phyloP scores from a whole-genome alignment of 2,888 invertebrate genomes.

The Caenorhabditis zanzibari region DNA sequence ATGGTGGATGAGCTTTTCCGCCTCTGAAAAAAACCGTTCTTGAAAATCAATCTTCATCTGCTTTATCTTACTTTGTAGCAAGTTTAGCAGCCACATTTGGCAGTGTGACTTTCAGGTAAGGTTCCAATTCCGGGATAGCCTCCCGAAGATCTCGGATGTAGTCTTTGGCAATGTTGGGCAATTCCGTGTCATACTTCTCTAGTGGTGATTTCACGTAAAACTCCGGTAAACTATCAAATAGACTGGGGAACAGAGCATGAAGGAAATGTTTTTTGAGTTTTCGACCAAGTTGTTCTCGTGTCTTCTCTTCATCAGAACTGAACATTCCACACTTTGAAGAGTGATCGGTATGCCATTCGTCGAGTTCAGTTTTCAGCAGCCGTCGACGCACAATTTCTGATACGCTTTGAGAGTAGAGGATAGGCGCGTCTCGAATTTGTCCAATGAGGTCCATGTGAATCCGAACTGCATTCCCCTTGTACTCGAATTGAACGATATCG shows the following conservation, averaged over 20 bases:
- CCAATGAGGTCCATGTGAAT: constrained; percentile 72
- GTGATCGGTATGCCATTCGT: constrained; percentile 73
- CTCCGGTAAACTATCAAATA: constrained; percentile 91
- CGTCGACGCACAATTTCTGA: constrained; percentile 78
- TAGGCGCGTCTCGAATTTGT: constrained; percentile 77
- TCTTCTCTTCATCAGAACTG: constrained; percentile 90
- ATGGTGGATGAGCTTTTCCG: constrained; percentile 42
- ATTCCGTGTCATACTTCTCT: constrained; percentile 73
- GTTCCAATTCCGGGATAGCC: constrained; percentile 58
- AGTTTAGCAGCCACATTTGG: constrained; percentile 54
- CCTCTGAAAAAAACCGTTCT: constrained; percentile 25
- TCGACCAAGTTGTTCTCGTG: constrained; percentile 89
- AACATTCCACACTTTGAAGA: constrained; percentile 85
- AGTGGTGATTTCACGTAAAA: constrained; percentile 86
- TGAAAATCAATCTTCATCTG: neutral
- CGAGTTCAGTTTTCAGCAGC: constrained; percentile 75
- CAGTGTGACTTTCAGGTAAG: constrained; percentile 53
- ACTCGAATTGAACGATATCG: constrained; percentile 78
- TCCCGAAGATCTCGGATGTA: constrained; percentile 69
- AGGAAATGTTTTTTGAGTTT: constrained; percentile 91
- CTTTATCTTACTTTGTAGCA: constrained; percentile 36
- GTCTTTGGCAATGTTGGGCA: constrained; percentile 76
- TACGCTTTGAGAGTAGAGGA: constrained; percentile 78
- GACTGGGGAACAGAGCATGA: constrained; percentile 89
- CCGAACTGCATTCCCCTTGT: constrained; percentile 72